These are phyloP conservation scores for Piliocolobus tephrosceles DNA, from an alignment of 2,113 vertebrate genomes.

Conservation along the genomic window DNA sequence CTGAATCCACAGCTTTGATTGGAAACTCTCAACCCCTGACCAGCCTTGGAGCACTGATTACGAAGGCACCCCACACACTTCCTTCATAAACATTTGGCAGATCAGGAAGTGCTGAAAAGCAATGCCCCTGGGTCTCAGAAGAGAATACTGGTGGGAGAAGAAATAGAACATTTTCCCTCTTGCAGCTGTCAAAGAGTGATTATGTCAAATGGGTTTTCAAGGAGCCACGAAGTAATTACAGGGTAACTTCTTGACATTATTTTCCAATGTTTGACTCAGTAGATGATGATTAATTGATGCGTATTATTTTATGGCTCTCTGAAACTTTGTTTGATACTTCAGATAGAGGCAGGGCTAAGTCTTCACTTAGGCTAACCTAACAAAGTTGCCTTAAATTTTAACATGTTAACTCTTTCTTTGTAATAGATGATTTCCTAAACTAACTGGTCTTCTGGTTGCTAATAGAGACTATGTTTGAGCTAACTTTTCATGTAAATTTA, in stretches of 20 bases:
- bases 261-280: conserved; percentile 75
- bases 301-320: conserved; percentile 75
- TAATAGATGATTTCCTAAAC: neutral
- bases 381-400: conserved; percentile 45
- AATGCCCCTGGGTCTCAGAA: conserved; percentile 71
- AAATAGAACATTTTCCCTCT: conserved; percentile 67
- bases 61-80: conserved; percentile 73
- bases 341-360: conserved; percentile 50
- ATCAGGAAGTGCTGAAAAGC: conserved; percentile 72
- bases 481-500: neutral
- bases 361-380: conserved; percentile 45
- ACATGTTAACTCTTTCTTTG: neutral
- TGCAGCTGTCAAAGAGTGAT: conserved; percentile 77
- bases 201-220: conserved; percentile 79
- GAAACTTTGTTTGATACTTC: conserved; percentile 74
- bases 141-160: conserved; percentile 75
- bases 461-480: neutral
- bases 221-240: conserved; percentile 78
- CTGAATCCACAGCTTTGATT: conserved; percentile 76
- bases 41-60: conserved; percentile 74
- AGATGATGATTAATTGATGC: conserved; percentile 78
- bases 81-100: conserved; percentile 76
- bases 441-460: neutral
- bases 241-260: conserved; percentile 80
- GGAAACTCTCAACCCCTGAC: conserved; percentile 76